These are phyloP conservation scores for Thaumetopoea pityocampa DNA, from an alignment of 1,140 invertebrate genomes.

Conservation along the genomic window DNA sequence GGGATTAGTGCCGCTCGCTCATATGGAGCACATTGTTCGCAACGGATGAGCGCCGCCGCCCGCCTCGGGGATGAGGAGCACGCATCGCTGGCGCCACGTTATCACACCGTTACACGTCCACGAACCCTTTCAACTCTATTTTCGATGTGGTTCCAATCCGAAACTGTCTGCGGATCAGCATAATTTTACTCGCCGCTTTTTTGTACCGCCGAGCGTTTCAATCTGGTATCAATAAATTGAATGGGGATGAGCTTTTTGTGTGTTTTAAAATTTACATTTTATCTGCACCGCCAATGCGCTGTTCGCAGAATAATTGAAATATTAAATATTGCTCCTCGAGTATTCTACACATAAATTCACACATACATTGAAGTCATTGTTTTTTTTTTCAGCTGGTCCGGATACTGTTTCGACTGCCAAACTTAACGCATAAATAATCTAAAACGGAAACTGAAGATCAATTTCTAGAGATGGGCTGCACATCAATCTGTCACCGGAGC, in stretches of 20 bases:
- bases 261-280: not conserved
- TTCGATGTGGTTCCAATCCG: conserved; percentile 54
- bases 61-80: no score
- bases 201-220: conserved; percentile 54
- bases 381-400: conserved; percentile 35
- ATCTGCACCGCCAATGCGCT: not conserved
- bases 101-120: conserved; percentile 45
- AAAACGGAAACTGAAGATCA: conserved; percentile 40
- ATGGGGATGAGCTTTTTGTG: conserved; percentile 31
- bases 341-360: no score
- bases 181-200: conserved; percentile 50
- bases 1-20: conserved; percentile 55
- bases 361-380: no score
- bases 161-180: conserved; percentile 62
- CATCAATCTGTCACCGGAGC: conserved; percentile 51
- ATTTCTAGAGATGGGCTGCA: conserved; percentile 34
- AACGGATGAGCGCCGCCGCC: conserved; percentile 41
- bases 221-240: conserved; percentile 45
- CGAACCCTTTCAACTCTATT: conserved; percentile 59
- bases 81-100: conserved; percentile 53
- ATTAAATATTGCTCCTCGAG: no score
- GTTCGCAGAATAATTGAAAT: no score
- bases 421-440: conserved; percentile 40
- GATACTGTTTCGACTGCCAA: conserved; percentile 41
- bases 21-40: conserved; percentile 42